Conservation (phyloP, 2,797 vertebrate species). For the Pogoniulus pusillus region DNA sequence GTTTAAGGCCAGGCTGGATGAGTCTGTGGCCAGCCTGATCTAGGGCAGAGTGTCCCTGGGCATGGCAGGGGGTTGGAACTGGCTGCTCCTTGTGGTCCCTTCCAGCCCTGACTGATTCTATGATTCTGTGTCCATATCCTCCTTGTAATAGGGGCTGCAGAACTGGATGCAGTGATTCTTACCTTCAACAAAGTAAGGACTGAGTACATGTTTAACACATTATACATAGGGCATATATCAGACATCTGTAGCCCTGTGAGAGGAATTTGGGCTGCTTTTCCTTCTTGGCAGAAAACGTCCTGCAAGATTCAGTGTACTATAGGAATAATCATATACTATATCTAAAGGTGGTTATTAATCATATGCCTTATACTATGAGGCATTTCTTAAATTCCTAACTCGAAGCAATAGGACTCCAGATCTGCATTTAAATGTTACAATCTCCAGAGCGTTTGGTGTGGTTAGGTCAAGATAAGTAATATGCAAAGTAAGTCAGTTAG, state of each 20-base stretch:
- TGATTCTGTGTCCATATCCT: no score
- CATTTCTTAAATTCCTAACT: neutral
- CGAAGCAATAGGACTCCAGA: neutral
- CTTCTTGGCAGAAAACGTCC: neutral
- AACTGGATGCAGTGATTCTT: neutral
- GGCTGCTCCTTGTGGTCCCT: no score
- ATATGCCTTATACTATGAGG: neutral
- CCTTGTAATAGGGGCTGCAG: no score
- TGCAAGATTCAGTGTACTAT: neutral
- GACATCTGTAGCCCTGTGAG: neutral
- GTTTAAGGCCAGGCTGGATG: no score
- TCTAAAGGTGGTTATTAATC: no score
- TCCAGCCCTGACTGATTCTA: no score
- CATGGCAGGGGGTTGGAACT: no score
- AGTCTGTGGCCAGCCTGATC: no score
- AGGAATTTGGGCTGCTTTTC: neutral
- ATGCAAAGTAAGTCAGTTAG: neutral
- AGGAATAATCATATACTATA: neutral
- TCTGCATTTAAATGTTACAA: neutral
- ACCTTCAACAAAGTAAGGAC: neutral
- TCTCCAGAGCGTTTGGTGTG: neutral
- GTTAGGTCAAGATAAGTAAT: neutral
- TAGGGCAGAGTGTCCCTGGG: no score
- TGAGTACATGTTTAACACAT: neutral
- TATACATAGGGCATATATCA: neutral